Evolutionary conservation across 2,888 invertebrate genomes (phyloP).

Genomic region (Agrilus biguttatus): DNA sequence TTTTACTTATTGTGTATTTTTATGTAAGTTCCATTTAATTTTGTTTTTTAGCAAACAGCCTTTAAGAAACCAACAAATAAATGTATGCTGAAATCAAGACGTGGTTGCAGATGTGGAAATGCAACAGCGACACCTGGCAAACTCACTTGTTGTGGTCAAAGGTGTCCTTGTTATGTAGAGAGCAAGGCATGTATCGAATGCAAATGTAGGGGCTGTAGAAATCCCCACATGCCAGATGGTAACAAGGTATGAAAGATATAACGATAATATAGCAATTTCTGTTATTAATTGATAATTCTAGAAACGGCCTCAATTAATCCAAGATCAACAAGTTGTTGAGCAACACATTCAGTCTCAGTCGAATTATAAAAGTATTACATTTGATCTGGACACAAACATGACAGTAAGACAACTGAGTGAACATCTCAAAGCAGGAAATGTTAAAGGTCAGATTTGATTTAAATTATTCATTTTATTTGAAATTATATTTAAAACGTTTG

Average conservation of each 20-base stretch:
- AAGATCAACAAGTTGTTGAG: slow-evolving; percentile 5
- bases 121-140: slow-evolving; percentile 81
- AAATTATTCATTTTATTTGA: not conserved
- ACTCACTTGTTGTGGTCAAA: slow-evolving; percentile 82
- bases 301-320: slow-evolving; percentile 2
- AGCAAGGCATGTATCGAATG: slow-evolving; percentile 82
- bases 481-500: not conserved
- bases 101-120: slow-evolving; percentile 83
- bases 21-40: slow-evolving; percentile 1
- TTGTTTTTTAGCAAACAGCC: slow-evolving; percentile 24
- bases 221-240: slow-evolving; percentile 74
- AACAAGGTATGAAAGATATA: slow-evolving; percentile 44
- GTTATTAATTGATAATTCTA: not conserved
- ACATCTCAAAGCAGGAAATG: slow-evolving; percentile 12
- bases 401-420: slow-evolving; percentile 16
- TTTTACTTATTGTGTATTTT: not conserved
- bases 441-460: slow-evolving; percentile 13
- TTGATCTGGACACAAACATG: slow-evolving; percentile 15
- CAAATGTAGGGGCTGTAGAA: slow-evolving; percentile 83
- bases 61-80: slow-evolving; percentile 35
- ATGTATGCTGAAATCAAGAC: slow-evolving; percentile 38
- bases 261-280: not conserved
- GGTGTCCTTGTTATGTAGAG: slow-evolving; percentile 88
- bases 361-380: slow-evolving; percentile 18
- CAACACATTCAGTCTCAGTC: slow-evolving; percentile 19